These are phyloP conservation scores for Troilus luridus DNA, from an alignment of 2,888 invertebrate species.

Conservation along the genomic window DNA sequence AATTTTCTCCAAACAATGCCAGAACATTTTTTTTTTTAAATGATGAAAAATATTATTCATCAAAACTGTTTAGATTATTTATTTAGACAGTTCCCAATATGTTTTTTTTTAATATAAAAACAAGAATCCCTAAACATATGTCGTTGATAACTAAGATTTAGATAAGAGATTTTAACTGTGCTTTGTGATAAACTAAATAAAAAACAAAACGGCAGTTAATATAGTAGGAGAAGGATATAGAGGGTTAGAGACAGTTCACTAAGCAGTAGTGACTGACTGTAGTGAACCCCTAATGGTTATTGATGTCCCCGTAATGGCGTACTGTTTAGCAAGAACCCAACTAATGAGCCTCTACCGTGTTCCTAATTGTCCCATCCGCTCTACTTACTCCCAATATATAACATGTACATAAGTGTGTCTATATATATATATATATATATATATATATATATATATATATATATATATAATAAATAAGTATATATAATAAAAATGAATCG, in stretches of 20 bases:
- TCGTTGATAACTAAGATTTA: no score
- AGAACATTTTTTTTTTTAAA: no score
- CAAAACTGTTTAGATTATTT: no score
- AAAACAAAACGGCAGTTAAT: not conserved
- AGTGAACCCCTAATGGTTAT: slow-evolving; percentile 17
- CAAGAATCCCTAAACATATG: no score
- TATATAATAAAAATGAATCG: no score
- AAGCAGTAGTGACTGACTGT: not conserved
- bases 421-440: not conserved
- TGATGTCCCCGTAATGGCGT: slow-evolving; percentile 1
- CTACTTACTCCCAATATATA: not conserved
- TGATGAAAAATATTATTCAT: no score
- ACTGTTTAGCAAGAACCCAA: slow-evolving; percentile 25
- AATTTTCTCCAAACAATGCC: no score
- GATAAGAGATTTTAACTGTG: no score
- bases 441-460: no score
- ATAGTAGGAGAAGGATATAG: not conserved
- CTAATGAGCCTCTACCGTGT: not conserved
- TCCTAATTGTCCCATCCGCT: not conserved
- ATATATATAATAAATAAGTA: no score
- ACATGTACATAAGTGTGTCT: not conserved
- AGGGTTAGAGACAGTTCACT: not conserved
- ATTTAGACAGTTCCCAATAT: no score
- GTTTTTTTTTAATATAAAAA: no score
- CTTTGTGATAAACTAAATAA: not conserved